Base-by-base conservation (phyloP, 2,113 vertebrate genomes). In the Poicephalus meyeri region DNA sequence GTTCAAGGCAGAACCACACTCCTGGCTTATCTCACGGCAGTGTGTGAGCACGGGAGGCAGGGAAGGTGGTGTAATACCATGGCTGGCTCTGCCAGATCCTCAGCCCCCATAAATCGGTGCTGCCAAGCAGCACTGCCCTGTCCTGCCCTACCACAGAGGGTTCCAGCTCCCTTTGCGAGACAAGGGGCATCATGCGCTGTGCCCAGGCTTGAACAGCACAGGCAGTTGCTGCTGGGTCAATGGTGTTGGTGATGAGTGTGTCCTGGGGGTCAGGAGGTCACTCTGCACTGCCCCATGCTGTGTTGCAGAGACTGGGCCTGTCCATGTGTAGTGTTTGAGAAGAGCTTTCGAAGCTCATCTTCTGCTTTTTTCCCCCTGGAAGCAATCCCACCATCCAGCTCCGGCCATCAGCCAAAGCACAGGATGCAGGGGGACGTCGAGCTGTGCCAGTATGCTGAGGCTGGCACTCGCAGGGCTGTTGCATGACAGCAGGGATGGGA, bases 141-240 rank as follows among this genome's bases (percentile, higher is more conserved):
- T 65, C 39, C 41, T 28, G 33, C 47, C 26, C 8, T 16, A 3
- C 21, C 9, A 0, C 31, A 5, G 61, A 46, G 19, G n/a, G 39
- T 18, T n/a, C 42, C 50, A 0, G 11, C 7, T 8, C 37, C 46
- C 31, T 44, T 5, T 7, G 15, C 0, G 2, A 29, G 61, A 3
- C 1, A 0, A 15, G 56, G 69, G 61, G 5, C 73, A 21, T 1
- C 1, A 1, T 4, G 1, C 44, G 77, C 60, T 6, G 25, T 14
- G 68, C 58, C 50, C 2, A 3, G 13, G 10, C 9, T 11, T 9
- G 55, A 26, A 2, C 1, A 3, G 41, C 72, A 3, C 55, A 17
- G 25, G 19, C 2, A 1, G 39, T 14, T 12, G 53, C 50, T 29
- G 69, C 78, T 15, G 65, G 21, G n/a, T 39, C 1, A 4, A 24